These are phyloP conservation scores for Sitodiplosis mosellana DNA, from an alignment of 1,140 invertebrate genomes.

Conservation along the genomic window DNA sequence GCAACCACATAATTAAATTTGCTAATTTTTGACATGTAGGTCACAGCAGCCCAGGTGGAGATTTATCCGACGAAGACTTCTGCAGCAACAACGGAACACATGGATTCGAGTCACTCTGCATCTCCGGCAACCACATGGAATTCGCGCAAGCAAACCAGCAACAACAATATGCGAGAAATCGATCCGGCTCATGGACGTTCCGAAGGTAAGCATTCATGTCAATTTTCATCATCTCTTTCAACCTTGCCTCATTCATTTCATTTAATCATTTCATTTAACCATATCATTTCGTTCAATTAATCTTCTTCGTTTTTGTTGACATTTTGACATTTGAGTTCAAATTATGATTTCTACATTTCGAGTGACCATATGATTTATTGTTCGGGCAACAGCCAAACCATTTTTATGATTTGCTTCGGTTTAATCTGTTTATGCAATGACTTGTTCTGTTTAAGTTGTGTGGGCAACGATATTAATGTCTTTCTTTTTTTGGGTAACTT, in stretches of 20 bases:
- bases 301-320: not conserved
- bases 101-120: constrained; percentile 25
- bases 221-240: constrained; percentile 9
- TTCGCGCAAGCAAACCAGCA: constrained; percentile 26
- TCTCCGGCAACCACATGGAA: constrained; percentile 40
- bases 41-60: constrained; percentile 33
- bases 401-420: too few species aligned
- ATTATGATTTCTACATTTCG: not conserved
- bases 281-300: not conserved
- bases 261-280: not conserved
- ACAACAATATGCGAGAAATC: constrained; percentile 19
- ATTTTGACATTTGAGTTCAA: not conserved
- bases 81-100: constrained; percentile 25
- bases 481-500: not conserved
- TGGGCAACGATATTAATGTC: not conserved
- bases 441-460: too few species aligned
- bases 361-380: too few species aligned
- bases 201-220: constrained; percentile 25
- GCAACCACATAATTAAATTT: not conserved
- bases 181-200: constrained; percentile 31
- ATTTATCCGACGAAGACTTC: constrained; percentile 44
- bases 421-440: too few species aligned
- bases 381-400: too few species aligned
- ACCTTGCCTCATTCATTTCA: not conserved
- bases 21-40: constrained; percentile 7